Evolutionary conservation across 2,113 vertebrate genomes (phyloP), one percentile per base, ranked within the genome.

Genomic region (Perca fluviatilis): DNA sequence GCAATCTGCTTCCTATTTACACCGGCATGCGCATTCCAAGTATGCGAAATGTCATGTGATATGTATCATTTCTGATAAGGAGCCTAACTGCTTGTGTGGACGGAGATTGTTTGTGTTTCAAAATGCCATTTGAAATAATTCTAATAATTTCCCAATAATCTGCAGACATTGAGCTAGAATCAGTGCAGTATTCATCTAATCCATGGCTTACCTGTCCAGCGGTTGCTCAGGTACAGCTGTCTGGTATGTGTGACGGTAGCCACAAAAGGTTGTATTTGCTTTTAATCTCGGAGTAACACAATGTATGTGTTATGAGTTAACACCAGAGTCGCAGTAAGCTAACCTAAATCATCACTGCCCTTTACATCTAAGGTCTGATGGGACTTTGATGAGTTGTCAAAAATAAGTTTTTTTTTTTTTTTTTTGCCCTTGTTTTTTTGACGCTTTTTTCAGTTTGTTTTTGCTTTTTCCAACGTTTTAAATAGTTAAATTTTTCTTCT

Each of bases 191-290:
- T 73, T 60, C 16, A 8, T 63, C 49, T 57, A 27, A 64, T 43
- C 21, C 11, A 11, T 12, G n/a, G 19, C 36, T 63, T 16, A 69
- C n/a, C 58, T 63, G 36, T 10, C 3, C 53, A n/a, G 25, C 25
- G 49, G 75, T 57, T 49, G 51, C 33, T 71, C 23, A 18, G 23
- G 21, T 40, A 74, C 40, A 79, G 36, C 50, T 64, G 47, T 64
- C 40, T 58, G 40, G 5, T 65, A 3, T 49, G 21, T 46, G 21
- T 74, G 56, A 46, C 43, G 23, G 40, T 36, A 0, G 33, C 77
- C 56, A 53, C 46, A 61, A 2, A 61, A 30, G 6, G n/a, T 50
- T 14, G 69, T 64, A 27, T 6, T 27, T 46, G 58, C 30, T 57
- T n/a, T 66, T 74, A 15, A 58, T 36, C 63, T 75, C 16, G 54